Conservation (phyloP, 1,140 invertebrate genomes). For the Pseudomyrmex flavicornis region DNA sequence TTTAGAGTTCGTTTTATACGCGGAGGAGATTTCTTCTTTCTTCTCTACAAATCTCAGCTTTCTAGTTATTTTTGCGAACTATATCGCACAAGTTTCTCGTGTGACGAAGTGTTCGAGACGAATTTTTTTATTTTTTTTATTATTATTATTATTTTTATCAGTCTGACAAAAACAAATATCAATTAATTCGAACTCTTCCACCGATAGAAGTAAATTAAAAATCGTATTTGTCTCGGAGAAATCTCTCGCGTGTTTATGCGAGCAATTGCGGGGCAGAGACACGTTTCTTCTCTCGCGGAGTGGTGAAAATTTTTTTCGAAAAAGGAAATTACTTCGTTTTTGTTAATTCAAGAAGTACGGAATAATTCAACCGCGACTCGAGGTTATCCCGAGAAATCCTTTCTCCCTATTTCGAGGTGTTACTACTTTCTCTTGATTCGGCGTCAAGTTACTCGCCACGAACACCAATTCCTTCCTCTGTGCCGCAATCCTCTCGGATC, state of each 20-base stretch:
- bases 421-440: slow-evolving; percentile 27
- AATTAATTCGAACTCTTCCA: neutral
- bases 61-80: neutral
- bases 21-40: neutral
- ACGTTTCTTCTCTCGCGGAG: neutral
- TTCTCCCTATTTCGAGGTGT: neutral
- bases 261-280: neutral
- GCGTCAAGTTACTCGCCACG: slow-evolving; percentile 19
- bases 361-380: too few species aligned
- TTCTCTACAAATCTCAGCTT: too few species aligned
- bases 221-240: neutral
- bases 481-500: slow-evolving; percentile 36
- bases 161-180: neutral
- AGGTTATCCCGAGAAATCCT: slow-evolving; percentile 20
- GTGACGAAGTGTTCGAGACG: neutral
- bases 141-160: neutral
- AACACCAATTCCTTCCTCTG: slow-evolving; percentile 26
- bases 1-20: neutral
- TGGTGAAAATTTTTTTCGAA: slow-evolving; percentile 23
- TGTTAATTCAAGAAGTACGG: too few species aligned
- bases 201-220: neutral
- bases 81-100: too few species aligned
- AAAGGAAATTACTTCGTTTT: slow-evolving; percentile 26
- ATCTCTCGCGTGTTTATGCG: slow-evolving; percentile 1
- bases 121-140: neutral